These are phyloP conservation scores for Orientallactaga sibirica DNA, from an alignment of 2,797 vertebrate genomes.

Conservation along the genomic window DNA sequence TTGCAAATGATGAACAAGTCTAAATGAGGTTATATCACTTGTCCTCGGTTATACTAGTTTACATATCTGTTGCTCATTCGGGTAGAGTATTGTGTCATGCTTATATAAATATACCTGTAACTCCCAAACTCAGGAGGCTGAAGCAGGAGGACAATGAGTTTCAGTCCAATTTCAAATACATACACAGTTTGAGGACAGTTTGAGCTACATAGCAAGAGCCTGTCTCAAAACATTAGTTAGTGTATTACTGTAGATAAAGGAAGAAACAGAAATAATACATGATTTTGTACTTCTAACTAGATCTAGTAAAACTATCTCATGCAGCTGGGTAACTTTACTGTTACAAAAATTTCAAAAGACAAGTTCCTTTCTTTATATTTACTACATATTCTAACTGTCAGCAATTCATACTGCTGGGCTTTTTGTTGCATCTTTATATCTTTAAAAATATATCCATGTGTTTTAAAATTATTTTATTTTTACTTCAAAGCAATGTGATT, in stretches of 20 bases:
- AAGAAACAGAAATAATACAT: not conserved
- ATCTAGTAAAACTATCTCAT: slow-evolving; percentile 38
- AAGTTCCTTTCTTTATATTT: not conserved
- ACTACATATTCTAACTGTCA: slow-evolving; percentile 9
- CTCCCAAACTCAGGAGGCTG: too few species aligned
- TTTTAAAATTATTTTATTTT: slow-evolving; percentile 36
- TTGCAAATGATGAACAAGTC: slow-evolving; percentile 48
- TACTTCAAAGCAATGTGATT: not conserved
- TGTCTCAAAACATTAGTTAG: not conserved
- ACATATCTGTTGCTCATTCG: not conserved
- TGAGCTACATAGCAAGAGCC: not conserved
- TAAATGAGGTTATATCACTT: not conserved
- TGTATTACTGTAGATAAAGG: slow-evolving; percentile 43
- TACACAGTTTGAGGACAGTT: not conserved
- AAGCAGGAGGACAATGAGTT: not conserved
- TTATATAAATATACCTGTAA: not conserved
- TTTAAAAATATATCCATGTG: not conserved
- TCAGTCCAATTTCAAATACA: not conserved
- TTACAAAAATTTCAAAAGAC: slow-evolving; percentile 26
- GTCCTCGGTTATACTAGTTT: not conserved
- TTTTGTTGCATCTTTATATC: not conserved
- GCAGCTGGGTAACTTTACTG: not conserved
- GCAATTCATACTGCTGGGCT: not conserved
- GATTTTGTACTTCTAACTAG: not conserved
- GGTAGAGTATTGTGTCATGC: not conserved